These are phyloP conservation scores for Marcusenius ussheri DNA, from an alignment of 2,113 vertebrate genomes.

Conservation along the genomic window DNA sequence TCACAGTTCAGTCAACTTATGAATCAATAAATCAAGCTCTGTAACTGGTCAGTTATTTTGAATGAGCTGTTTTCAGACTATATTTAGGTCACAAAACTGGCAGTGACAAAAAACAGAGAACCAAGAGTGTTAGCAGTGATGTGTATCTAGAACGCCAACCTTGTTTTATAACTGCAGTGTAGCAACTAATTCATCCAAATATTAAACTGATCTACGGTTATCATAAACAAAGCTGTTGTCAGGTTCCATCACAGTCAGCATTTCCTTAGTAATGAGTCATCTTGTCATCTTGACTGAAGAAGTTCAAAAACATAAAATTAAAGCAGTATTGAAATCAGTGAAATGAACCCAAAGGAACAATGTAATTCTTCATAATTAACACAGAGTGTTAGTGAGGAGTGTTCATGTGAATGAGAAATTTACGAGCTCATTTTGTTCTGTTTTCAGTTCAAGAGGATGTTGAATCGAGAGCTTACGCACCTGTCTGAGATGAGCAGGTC, in stretches of 20 bases:
- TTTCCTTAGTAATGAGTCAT: not conserved
- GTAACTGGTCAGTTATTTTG: not conserved
- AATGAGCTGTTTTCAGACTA: conserved; percentile 1
- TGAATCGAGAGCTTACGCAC: conserved; percentile 93
- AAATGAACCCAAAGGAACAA: not conserved
- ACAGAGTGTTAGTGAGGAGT: not conserved
- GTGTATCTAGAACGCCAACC: not conserved
- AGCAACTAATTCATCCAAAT: not conserved
- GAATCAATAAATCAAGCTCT: not conserved
- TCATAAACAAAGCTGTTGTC: not conserved
- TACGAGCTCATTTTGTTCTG: conserved; percentile 12
- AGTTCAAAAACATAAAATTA: not conserved
- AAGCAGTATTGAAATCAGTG: not conserved
- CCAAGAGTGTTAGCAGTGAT: not conserved
- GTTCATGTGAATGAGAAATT: not conserved
- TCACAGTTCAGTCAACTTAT: not conserved
- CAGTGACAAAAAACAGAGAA: not conserved
- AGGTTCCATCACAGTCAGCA: not conserved
- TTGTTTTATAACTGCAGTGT: not conserved
- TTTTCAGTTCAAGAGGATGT: conserved; percentile 96
- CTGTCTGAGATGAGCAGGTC: conserved; percentile 98
- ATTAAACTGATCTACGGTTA: not conserved
- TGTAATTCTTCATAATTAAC: not conserved
- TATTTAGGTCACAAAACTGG: not conserved
- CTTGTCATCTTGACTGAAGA: not conserved